These are phyloP conservation scores for Leucoraja ocellata DNA, from an alignment of 2,797 vertebrate genomes.

Conservation along the genomic window DNA sequence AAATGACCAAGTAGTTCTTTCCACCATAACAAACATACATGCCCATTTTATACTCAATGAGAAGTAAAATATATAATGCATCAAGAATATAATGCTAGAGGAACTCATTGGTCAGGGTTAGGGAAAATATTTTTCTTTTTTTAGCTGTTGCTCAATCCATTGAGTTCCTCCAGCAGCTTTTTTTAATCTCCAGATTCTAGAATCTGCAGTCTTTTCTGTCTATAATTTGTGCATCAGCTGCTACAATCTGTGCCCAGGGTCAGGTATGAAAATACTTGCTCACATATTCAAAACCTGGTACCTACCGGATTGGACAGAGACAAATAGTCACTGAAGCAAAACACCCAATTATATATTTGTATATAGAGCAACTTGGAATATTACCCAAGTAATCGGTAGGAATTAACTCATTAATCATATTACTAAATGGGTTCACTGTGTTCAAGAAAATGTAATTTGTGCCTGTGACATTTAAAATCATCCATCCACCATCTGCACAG, in stretches of 20 bases:
- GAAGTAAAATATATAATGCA: neutral
- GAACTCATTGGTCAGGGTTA: too few species aligned
- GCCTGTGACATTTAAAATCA: neutral
- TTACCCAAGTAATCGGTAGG: neutral
- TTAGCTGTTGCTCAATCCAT: too few species aligned
- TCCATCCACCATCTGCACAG: neutral
- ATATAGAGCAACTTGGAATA: neutral
- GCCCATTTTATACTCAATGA: neutral
- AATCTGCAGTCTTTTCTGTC: too few species aligned
- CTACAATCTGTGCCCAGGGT: neutral
- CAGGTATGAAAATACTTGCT: neutral
- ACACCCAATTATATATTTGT: too few species aligned
- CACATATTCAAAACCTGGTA: neutral
- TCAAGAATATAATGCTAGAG: too few species aligned
- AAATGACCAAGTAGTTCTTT: neutral
- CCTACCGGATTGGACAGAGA: neutral
- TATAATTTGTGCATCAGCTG: neutral
- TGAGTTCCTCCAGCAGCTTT: too few species aligned
- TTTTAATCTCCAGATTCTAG: too few species aligned
- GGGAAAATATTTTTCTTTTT: too few species aligned
- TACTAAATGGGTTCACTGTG: neutral
- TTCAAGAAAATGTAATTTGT: neutral
- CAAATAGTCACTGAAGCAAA: neutral
- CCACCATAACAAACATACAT: neutral
- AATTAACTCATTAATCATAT: neutral